Base-by-base conservation (phyloP, 2,797 vertebrate species). In the Ctenopoma multispine region DNA sequence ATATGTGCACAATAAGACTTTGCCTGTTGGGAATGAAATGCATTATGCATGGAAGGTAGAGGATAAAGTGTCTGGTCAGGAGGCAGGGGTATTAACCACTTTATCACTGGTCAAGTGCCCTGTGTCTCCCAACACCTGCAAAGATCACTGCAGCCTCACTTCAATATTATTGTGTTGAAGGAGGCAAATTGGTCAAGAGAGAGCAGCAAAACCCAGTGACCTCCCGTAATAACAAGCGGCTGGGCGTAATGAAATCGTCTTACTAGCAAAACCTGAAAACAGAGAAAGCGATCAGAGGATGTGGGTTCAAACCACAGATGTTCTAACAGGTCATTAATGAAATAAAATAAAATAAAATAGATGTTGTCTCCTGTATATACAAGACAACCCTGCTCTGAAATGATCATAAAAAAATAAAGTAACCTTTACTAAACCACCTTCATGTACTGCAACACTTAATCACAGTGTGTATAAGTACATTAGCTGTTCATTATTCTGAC, bases 121-220 rank as follows among this genome's bases (percentile, higher is more conserved):
- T 41, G 51, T 21, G 18, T 75, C 64, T 68, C 61, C 43, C 67
- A 48, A 27, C 60, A 55, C 46, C 69, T 46, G 51, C 36, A 48
- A 49, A 46, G 15, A 70, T 11, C 23, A 62, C 53, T 29, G 63
- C 21, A 27, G 49, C 23, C 43, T 55, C 40, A n/a, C 2, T 27
- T 51, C 24, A 3, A 75, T 53, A 70, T 61, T 55, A 57, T 36
- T 41, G 54, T 51, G 21, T 9, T 56, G 64, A 59, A 40, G 58
- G 72, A 53, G 63, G 63, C 18, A 65, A 76, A 88, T 69, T 70
- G 69, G 61, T 70, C 69, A 75, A 62, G 46, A 72, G 81, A 81
- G 77, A 80, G 58, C 55, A 63, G 54, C 54, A 49, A 46, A 72
- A 58, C 48, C 61, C 0, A 9, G 58, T 54, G 70, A 70, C 47